Conservation (phyloP, 2,797 vertebrate species). For the Poeciliopsis infans region DNA sequence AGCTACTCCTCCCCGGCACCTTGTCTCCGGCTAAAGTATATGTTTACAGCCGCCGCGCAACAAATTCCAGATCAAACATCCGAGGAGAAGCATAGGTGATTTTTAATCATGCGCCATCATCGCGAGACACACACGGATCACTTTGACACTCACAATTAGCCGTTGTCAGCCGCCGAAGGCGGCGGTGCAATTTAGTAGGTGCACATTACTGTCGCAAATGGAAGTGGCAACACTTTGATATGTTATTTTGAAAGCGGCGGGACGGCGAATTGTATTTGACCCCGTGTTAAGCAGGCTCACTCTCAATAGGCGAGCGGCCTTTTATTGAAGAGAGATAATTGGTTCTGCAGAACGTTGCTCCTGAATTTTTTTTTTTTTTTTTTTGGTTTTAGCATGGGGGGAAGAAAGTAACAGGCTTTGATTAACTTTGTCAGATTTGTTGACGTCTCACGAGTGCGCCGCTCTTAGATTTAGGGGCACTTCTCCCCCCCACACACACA, state of each 20-base stretch:
- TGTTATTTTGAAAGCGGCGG: conserved; percentile 70
- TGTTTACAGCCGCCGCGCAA: conserved; percentile 51
- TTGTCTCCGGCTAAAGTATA: conserved; percentile 31
- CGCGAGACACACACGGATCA: conserved; percentile 61
- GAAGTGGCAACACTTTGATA: conserved; percentile 78
- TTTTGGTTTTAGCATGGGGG: neutral
- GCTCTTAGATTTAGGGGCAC: conserved; percentile 17
- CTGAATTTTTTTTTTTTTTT: conserved; percentile 27
- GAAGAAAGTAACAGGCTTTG: conserved; percentile 44
- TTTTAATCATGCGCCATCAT: conserved; percentile 57
- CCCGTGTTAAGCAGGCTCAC: conserved; percentile 66
- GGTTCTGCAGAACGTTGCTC: conserved; percentile 63
- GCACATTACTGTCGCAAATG: conserved; percentile 71
- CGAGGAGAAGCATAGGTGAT: conserved; percentile 64
- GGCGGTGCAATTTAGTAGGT: conserved; percentile 76
- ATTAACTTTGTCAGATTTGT: conserved; percentile 70
- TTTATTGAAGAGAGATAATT: conserved; percentile 76
- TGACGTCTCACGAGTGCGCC: conserved; percentile 55
- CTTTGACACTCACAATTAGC: conserved; percentile 79
- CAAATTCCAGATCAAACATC: conserved; percentile 43
- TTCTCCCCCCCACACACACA: neutral
- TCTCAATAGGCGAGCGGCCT: conserved; percentile 60
- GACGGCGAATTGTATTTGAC: conserved; percentile 71
- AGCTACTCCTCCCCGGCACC: conserved; percentile 15
- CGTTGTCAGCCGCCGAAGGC: conserved; percentile 73